phyloP scores from a whole-genome alignment of 2,113 vertebrate genomes.

The Petroica traversi region DNA sequence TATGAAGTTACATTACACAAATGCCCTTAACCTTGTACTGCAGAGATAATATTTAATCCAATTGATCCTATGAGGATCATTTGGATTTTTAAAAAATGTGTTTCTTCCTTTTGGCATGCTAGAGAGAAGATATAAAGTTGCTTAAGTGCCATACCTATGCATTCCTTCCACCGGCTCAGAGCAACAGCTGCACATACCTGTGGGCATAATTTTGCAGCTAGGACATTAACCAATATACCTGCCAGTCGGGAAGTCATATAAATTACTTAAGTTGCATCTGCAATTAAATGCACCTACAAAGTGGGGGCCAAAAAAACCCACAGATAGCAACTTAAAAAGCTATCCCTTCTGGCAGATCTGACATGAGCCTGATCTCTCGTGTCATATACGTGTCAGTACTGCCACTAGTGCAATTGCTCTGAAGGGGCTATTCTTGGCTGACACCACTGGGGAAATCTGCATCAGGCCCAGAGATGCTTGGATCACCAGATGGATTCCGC shows the following conservation, averaged over 20 bases:
- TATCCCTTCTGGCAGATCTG: background rate
- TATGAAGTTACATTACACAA: background rate
- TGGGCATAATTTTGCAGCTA: constrained; percentile 3
- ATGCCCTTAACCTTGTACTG: background rate
- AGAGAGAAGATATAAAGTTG: background rate
- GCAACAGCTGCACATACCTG: background rate
- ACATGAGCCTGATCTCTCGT: rapidly evolving
- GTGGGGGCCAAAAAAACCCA: background rate
- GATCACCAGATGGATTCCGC: background rate
- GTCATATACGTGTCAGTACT: rapidly evolving
- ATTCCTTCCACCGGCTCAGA: background rate
- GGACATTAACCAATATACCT: background rate
- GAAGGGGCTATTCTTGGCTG: background rate
- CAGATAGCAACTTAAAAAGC: background rate
- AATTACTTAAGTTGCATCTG: background rate
- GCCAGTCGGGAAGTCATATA: background rate
- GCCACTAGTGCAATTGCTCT: background rate
- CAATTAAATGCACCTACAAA: background rate
- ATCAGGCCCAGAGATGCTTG: background rate
- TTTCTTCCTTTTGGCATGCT: background rate
- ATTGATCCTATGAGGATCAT: background rate
- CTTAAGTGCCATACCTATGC: background rate
- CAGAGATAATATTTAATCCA: background rate
- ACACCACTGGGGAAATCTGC: background rate
- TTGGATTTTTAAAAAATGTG: background rate